phyloP scores from a whole-genome alignment of 2,888 invertebrate species.

The Pachycephus smyrnensis region DNA sequence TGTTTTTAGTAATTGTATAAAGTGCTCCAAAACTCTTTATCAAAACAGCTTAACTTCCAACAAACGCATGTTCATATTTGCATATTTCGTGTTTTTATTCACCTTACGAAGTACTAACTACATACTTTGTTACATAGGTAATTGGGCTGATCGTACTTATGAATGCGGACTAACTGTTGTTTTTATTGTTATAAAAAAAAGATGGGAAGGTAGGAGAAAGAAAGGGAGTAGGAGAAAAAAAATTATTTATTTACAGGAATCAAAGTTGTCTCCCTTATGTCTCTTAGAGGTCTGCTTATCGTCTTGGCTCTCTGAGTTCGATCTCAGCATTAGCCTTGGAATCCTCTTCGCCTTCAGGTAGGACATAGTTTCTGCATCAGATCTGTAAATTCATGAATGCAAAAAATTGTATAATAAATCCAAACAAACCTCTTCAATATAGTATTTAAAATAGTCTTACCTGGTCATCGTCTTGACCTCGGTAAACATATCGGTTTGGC shows the following conservation, averaged over 20 bases:
- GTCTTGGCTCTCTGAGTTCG: slow-evolving; percentile 49
- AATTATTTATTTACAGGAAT: slow-evolving; percentile 66
- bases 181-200: slow-evolving; percentile 44
- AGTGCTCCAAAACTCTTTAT: neutral
- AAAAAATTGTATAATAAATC: slow-evolving; percentile 12
- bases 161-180: slow-evolving; percentile 36
- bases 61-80: slow-evolving; percentile 13
- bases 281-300: slow-evolving; percentile 53
- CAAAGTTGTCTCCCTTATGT: slow-evolving; percentile 58
- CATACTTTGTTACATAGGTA: slow-evolving; percentile 61
- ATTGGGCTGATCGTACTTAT: slow-evolving; percentile 44
- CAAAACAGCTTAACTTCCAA: neutral
- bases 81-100: slow-evolving; percentile 52
- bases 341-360: slow-evolving; percentile 59
- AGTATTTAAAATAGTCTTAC: slow-evolving; percentile 29
- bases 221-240: slow-evolving; percentile 16
- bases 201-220: slow-evolving; percentile 39
- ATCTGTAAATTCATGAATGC: slow-evolving; percentile 39
- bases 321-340: slow-evolving; percentile 54
- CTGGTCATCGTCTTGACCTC: slow-evolving; percentile 43
- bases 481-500: slow-evolving; percentile 41
- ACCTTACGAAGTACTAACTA: slow-evolving; percentile 62
- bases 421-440: neutral
- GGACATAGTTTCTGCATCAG: slow-evolving; percentile 52
- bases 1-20: neutral